phyloP scores from a whole-genome alignment of 2,888 invertebrate genomes.

The Polylopha cassiicola region DNA sequence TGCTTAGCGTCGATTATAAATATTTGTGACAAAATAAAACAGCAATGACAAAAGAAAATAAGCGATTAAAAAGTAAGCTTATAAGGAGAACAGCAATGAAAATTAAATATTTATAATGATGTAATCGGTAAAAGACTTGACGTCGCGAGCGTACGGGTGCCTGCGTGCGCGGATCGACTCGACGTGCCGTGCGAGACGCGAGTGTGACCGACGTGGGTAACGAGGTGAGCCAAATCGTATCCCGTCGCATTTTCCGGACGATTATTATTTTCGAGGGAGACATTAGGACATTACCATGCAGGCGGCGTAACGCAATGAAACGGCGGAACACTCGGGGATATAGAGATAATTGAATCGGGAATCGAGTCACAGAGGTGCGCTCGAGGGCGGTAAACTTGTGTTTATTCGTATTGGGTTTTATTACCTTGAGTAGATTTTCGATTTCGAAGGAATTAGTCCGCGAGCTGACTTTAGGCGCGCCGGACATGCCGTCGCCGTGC shows the following conservation, averaged over 20 bases:
- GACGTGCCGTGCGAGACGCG: constrained; percentile 18
- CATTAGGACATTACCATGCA: constrained; percentile 55
- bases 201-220: constrained; percentile 10
- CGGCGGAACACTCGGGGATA: constrained; percentile 38
- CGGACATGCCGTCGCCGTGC: constrained; percentile 55
- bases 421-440: constrained; percentile 92
- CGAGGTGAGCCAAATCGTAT: constrained; percentile 18
- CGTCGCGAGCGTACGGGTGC: constrained; percentile 10
- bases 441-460: constrained; percentile 96
- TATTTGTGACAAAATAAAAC: too few relatives aligned
- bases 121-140: constrained; percentile 16
- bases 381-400: constrained; percentile 34
- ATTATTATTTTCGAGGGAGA: constrained; percentile 51
- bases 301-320: constrained; percentile 50
- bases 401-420: constrained; percentile 27
- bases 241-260: constrained; percentile 39
- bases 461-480: constrained; percentile 82
- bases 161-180: constrained; percentile 19
- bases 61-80: too few relatives aligned
- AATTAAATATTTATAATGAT: too few relatives aligned
- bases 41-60: too few relatives aligned
- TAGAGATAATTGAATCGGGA: constrained; percentile 50
- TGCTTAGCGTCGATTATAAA: too few relatives aligned
- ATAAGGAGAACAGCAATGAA: too few relatives aligned
- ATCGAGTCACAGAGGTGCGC: constrained; percentile 42